Evolutionary conservation across 2,888 invertebrate genomes (phyloP).

Genomic region (Elysia crispata): DNA sequence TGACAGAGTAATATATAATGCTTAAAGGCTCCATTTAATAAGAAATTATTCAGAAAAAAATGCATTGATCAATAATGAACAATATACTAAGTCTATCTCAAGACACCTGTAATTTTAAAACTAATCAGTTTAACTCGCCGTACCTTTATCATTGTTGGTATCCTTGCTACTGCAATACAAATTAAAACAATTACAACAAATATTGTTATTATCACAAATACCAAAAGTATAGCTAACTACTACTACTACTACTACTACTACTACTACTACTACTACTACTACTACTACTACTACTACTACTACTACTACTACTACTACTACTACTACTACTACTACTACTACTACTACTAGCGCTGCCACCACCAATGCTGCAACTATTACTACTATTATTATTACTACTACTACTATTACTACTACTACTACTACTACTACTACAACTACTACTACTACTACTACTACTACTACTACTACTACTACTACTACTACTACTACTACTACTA

Average conservation of each 20-base stretch:
- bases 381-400: constrained; percentile 27
- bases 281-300: constrained; percentile 15
- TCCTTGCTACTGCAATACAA: background rate
- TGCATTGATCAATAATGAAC: no score
- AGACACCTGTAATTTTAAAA: no score
- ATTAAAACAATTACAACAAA: background rate
- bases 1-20: no score
- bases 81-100: no score
- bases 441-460: constrained; percentile 29
- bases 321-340: constrained; percentile 14
- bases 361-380: constrained; percentile 24
- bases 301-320: constrained; percentile 17
- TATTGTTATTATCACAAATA: background rate
- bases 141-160: background rate
- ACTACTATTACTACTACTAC: constrained; percentile 21
- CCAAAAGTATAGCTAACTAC: no score
- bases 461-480: constrained; percentile 44
- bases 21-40: no score
- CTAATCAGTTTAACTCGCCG: no score
- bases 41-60: no score
- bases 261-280: constrained; percentile 14
- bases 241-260: constrained; percentile 21
- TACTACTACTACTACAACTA: constrained; percentile 12
- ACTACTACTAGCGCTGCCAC: constrained; percentile 17
- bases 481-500: constrained; percentile 43